phyloP scores from a whole-genome alignment of 2,888 invertebrate species.

The Gastrophysa polygoni region DNA sequence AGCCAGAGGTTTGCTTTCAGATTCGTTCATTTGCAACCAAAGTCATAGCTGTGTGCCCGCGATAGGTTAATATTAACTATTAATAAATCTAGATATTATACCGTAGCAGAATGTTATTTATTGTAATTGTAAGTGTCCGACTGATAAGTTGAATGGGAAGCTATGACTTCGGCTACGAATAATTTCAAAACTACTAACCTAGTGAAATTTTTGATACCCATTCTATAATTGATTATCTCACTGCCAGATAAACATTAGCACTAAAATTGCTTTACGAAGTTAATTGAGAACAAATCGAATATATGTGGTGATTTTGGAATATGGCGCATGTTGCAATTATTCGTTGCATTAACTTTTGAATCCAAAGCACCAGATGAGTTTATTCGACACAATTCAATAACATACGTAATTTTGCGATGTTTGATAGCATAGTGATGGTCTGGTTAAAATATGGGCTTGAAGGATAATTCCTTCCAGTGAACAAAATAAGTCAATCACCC shows the following conservation, averaged over 20 bases:
- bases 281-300: slow-evolving; percentile 7
- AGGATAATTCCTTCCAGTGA: too few species aligned
- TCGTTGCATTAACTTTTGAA: not conserved
- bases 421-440: too few species aligned
- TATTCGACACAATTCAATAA: not conserved
- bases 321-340: not conserved
- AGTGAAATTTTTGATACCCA: slow-evolving; percentile 8
- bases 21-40: not conserved
- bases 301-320: slow-evolving; percentile 28
- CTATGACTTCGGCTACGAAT: slow-evolving; percentile 14
- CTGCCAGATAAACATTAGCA: slow-evolving; percentile 43
- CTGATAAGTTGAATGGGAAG: slow-evolving; percentile 22
- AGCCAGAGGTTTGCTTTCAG: not conserved
- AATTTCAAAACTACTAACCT: not conserved
- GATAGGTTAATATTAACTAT: slow-evolving; percentile 17
- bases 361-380: not conserved
- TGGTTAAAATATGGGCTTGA: too few species aligned
- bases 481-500: too few species aligned
- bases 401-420: too few species aligned
- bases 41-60: not conserved
- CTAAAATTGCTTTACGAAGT: slow-evolving; percentile 18
- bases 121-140: slow-evolving; percentile 24
- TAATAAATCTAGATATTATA: not conserved
- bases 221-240: slow-evolving; percentile 38
- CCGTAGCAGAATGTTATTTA: not conserved